Conservation (phyloP, 1,140 invertebrate species). For the Dendroctonus ponderosae region DNA sequence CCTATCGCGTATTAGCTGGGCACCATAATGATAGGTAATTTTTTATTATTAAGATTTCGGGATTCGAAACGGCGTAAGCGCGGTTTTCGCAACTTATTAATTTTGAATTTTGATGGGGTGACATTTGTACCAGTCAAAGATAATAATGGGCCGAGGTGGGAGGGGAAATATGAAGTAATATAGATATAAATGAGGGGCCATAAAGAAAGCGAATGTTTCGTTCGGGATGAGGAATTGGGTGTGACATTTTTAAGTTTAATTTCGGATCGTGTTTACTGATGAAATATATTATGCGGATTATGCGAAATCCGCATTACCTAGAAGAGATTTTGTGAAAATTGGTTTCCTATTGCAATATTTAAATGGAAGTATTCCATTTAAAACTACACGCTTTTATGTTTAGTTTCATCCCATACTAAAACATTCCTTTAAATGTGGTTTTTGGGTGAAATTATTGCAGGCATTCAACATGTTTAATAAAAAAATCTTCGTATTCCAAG, state of each 20-base stretch:
- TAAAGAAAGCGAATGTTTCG: slow-evolving; percentile 21
- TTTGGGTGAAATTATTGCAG: no score
- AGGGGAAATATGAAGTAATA: slow-evolving; percentile 15
- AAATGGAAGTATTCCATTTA: no score
- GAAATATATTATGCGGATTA: no score
- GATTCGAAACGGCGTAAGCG: slow-evolving; percentile 40
- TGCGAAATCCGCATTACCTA: no score
- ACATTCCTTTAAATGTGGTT: no score
- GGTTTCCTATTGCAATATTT: no score
- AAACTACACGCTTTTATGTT: no score
- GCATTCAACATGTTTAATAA: no score
- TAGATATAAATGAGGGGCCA: slow-evolving; percentile 25
- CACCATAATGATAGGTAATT: slow-evolving; percentile 43
- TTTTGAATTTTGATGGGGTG: slow-evolving; percentile 36
- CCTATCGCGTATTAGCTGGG: slow-evolving; percentile 38
- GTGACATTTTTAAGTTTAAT: neutral
- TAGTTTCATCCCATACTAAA: no score
- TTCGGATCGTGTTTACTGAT: neutral
- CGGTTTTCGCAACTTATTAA: slow-evolving; percentile 38
- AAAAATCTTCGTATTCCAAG: no score
- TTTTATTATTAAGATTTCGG: slow-evolving; percentile 45
- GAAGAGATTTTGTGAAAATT: no score
- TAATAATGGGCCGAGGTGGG: slow-evolving; percentile 31
- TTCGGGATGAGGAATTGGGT: slow-evolving; percentile 4
- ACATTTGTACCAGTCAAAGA: slow-evolving; percentile 37